Base-by-base conservation (phyloP, 2,797 vertebrate genomes). In the Nannoperca australis region DNA sequence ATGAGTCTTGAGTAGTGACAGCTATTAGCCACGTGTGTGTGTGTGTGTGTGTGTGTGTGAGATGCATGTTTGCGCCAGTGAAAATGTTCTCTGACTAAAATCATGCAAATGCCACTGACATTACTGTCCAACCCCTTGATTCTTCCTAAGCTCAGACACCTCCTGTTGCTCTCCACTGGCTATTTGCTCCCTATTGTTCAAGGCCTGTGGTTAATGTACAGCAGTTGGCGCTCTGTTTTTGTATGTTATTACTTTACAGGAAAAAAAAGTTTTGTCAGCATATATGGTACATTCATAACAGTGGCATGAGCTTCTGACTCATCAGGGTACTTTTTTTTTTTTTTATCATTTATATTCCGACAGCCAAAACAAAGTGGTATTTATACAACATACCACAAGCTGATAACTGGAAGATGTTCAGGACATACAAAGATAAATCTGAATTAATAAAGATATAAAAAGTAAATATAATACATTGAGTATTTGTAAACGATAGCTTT, bases 1-100 rank as follows among this genome's bases (percentile, higher is more conserved):
- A 88, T 72, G 36, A 72, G 60, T 62, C 47, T n/a, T 38, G 20
- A 84, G 65, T 76, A 75, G 69, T 68, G 50, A 69, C 38, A 61
- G 71, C 40, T 53, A 49, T 55, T 30, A 72, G 56, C 22, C 0
- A 7, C 9, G 12, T 30, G 18, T 45, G 17, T 69, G 32, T 61
- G 18, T 60, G 61, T 56, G 27, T 38, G 50, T 40, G 51, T 64
- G 54, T 55, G 42, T 76, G 40, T 65, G 45, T 83, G 55, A 65
- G 49, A 27, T 81, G 38, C 49, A 9, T 34, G 22, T 49, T 51
- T 79, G 72, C 79, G 54, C 27, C 34, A 76, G 24, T 76, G 47
- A 55, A 79, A 70, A 47, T 27, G 7, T 54, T 60, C 30, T 5
- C 42, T 0, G 20, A 24, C 42, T 30, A 64, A 69, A 55, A 61